These are phyloP conservation scores for Brevipalpus yothersi DNA, from an alignment of 1,140 invertebrate genomes.

Conservation along the genomic window DNA sequence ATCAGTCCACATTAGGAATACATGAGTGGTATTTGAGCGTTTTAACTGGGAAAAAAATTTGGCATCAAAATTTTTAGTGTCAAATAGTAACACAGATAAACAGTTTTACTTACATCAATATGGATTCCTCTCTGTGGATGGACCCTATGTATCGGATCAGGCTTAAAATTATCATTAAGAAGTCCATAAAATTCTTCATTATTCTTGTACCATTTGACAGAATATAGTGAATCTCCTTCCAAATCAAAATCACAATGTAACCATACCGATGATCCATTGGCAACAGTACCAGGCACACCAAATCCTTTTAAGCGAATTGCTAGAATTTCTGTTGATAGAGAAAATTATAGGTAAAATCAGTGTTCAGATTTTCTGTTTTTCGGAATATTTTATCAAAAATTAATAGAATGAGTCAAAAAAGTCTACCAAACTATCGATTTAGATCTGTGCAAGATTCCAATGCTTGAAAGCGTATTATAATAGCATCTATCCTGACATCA, in stretches of 20 bases:
- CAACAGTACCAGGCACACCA: constrained; percentile 10
- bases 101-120: constrained; percentile 11
- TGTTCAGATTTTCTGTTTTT: too few relatives aligned
- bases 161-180: constrained; percentile 5
- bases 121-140: constrained; percentile 7
- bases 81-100: too few relatives aligned
- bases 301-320: constrained; percentile 4
- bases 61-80: too few relatives aligned
- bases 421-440: too few relatives aligned
- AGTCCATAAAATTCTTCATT: constrained; percentile 13
- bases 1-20: constrained; percentile 10
- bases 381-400: too few relatives aligned
- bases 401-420: too few relatives aligned
- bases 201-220: constrained; percentile 16
- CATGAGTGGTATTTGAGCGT: constrained; percentile 11
- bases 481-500: too few relatives aligned
- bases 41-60: constrained; percentile 6
- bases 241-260: constrained; percentile 21
- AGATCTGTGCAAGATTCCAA: too few relatives aligned
- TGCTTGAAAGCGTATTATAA: too few relatives aligned
- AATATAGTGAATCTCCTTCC: constrained; percentile 19
- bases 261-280: constrained; percentile 10
- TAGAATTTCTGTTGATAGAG: background rate
- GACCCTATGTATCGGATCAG: constrained; percentile 9
- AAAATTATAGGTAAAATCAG: background rate